phyloP scores from a whole-genome alignment of 2,113 vertebrate species.

The Peromyscus maniculatus region DNA sequence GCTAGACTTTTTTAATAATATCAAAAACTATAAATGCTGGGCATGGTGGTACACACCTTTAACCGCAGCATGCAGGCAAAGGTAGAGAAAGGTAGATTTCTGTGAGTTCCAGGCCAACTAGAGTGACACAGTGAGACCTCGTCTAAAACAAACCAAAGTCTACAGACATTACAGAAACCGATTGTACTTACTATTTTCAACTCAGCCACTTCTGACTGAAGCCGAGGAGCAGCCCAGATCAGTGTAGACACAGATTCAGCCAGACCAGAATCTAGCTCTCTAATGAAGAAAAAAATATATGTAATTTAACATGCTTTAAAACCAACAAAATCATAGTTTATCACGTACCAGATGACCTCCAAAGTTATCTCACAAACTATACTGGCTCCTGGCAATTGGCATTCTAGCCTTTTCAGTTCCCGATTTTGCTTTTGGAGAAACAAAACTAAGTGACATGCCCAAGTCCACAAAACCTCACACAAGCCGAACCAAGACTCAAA shows the following conservation, averaged over 20 bases:
- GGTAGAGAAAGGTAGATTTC: not conserved
- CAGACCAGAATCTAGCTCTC: constrained; percentile 96
- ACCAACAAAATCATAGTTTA: constrained; percentile 39
- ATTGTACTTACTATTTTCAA: constrained; percentile 94
- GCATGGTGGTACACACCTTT: not conserved
- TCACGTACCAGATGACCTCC: not conserved
- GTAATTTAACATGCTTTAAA: constrained; percentile 45
- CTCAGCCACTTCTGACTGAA: constrained; percentile 96
- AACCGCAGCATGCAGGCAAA: not conserved
- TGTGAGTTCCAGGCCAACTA: too few species aligned
- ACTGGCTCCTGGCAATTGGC: constrained; percentile 25
- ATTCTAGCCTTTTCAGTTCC: constrained; percentile 7
- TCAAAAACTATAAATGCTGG: not conserved
- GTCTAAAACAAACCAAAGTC: not conserved
- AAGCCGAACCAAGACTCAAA: constrained; percentile 30
- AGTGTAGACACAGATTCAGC: constrained; percentile 97
- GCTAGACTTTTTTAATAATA: not conserved
- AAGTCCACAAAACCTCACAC: not conserved
- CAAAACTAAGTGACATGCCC: not conserved
- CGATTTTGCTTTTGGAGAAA: constrained; percentile 10
- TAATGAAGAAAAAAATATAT: constrained; percentile 76
- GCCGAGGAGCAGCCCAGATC: constrained; percentile 97
- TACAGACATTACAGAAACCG: constrained; percentile 39
- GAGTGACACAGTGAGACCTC: not conserved
- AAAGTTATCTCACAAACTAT: constrained; percentile 5